Percentiles rank a stretch among this genome's conserved stretches.
These are phyloP conservation scores for Amblyopsis hoosieri DNA, from an alignment of 2,797 vertebrate genomes.

Conservation along the genomic window DNA sequence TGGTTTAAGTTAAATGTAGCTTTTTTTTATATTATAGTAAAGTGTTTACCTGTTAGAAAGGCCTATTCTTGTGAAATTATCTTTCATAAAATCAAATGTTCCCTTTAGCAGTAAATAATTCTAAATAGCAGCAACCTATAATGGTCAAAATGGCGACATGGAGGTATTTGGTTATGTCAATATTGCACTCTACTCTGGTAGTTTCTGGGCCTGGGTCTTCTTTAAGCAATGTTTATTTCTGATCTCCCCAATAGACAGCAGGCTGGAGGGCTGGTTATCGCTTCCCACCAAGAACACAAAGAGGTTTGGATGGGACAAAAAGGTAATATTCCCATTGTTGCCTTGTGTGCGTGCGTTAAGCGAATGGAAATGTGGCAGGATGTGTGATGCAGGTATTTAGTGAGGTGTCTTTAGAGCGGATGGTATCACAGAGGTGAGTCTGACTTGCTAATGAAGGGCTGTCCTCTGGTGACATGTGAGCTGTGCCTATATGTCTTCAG, in stretches of 20 bases:
- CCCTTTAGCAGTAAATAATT: too few relatives aligned
- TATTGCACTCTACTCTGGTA: too few relatives aligned
- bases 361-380: constrained; percentile 10
- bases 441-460: constrained; percentile 37
- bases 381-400: not conserved
- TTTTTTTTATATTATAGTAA: too few relatives aligned
- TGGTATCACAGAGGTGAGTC: constrained; percentile 3
- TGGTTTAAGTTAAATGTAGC: too few relatives aligned
- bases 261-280: constrained; percentile 93
- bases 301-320: constrained; percentile 95
- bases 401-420: constrained; percentile 9
- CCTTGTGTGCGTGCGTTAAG: not conserved
- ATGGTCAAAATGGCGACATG: too few relatives aligned
- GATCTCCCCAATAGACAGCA: constrained; percentile 76
- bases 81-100: too few relatives aligned
- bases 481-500: not conserved
- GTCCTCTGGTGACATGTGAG: constrained; percentile 1
- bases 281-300: constrained; percentile 92
- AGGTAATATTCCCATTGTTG: constrained; percentile 74
- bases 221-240: constrained; percentile 13
- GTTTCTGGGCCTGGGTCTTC: too few relatives aligned
- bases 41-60: too few relatives aligned
- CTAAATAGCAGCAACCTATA: too few relatives aligned
- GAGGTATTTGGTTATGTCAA: too few relatives aligned
- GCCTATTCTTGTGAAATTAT: too few relatives aligned